phyloP scores from a whole-genome alignment of 2,888 invertebrate genomes.

The Himalopsyche anomala region DNA sequence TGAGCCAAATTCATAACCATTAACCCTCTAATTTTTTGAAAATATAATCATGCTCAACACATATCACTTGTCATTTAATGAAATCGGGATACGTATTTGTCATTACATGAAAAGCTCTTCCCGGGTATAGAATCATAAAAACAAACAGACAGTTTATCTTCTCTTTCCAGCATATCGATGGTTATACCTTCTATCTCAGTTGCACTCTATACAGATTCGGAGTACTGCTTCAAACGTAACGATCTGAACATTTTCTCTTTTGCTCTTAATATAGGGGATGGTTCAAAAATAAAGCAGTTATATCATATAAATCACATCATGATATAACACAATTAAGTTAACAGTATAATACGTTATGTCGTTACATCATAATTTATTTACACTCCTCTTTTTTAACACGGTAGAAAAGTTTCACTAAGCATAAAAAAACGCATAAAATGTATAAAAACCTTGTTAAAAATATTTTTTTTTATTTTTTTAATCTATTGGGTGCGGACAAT shows the following conservation, averaged over 20 bases:
- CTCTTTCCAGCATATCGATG: not conserved
- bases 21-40: not conserved
- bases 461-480: no score
- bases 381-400: no score
- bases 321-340: no score
- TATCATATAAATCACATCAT: no score
- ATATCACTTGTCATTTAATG: conserved; percentile 34
- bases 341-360: no score
- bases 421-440: no score
- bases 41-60: conserved; percentile 1
- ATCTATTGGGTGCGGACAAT: no score
- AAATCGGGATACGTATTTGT: conserved; percentile 18
- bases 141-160: not conserved
- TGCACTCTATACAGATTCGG: not conserved
- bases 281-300: not conserved
- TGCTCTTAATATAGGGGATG: conserved; percentile 10
- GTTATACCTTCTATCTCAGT: not conserved
- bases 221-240: conserved; percentile 5
- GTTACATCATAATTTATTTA: no score
- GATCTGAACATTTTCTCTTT: conserved; percentile 22
- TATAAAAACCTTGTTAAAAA: no score
- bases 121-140: conserved; percentile 25
- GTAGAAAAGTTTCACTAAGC: no score
- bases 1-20: not conserved
- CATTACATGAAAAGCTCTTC: conserved; percentile 26